phyloP scores from a whole-genome alignment of 2,113 vertebrate species.

The Sinocyclocheilus rhinocerous region DNA sequence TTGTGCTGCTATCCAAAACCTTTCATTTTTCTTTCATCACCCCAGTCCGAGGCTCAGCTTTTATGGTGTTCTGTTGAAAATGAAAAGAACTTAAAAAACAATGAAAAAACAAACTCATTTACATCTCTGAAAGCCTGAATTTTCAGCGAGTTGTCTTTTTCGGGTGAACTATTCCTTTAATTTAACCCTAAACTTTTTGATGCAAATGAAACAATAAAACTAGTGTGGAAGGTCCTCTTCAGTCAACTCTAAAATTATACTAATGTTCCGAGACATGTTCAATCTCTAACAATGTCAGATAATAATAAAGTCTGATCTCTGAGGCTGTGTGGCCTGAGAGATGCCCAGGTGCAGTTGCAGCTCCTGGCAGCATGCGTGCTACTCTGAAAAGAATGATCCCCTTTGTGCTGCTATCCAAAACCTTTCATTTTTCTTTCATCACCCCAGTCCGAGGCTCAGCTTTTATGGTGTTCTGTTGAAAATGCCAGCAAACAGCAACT shows the following conservation, averaged over 20 bases:
- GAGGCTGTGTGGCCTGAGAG: constrained; percentile 38
- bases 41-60: constrained; percentile 31
- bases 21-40: constrained; percentile 37
- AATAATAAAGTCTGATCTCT: neutral
- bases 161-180: neutral
- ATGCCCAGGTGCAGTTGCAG: constrained; percentile 34
- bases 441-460: constrained; percentile 26
- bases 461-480: neutral
- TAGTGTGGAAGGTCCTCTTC: neutral
- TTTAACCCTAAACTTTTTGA: neutral
- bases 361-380: neutral
- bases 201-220: neutral
- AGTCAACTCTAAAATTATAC: neutral
- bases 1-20: constrained; percentile 38
- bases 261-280: neutral
- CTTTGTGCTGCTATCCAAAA: constrained; percentile 44
- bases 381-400: constrained; percentile 28
- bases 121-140: no score
- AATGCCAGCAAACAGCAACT: neutral
- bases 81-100: no score
- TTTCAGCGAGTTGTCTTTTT: no score
- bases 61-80: neutral
- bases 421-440: constrained; percentile 37
- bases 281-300: neutral
- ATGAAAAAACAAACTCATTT: no score